A percentile compares a stretch with the other conserved stretches of the same genome.
phyloP scores from a whole-genome alignment of 2,113 vertebrate species.

The Ibidorhyncha struthersii region DNA sequence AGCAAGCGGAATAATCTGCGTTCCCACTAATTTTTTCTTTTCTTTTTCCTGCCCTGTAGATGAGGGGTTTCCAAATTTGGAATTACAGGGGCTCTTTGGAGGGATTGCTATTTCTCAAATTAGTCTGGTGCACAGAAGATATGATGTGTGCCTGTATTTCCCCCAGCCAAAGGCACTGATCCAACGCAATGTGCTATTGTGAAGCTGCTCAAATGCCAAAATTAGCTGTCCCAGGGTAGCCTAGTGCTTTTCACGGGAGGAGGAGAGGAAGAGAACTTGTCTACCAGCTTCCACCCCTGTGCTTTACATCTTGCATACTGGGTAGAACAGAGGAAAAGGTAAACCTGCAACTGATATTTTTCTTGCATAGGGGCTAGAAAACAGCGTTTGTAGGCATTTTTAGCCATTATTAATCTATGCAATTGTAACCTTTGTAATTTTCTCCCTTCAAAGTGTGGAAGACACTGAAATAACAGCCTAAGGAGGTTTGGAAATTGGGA shows the following conservation, averaged over 20 bases:
- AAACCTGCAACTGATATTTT: not conserved
- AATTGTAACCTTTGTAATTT: not conserved
- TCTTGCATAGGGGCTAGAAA: not conserved
- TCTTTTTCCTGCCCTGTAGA: not conserved
- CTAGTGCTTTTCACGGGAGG: not conserved
- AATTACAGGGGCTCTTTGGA: not conserved
- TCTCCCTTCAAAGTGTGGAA: conserved; percentile 8
- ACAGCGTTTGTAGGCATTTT: not conserved
- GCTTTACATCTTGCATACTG: not conserved
- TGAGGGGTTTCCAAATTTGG: not conserved
- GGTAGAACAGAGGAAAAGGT: not conserved
- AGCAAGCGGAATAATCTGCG: not conserved
- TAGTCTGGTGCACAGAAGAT: not conserved
- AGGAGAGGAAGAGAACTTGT: not conserved
- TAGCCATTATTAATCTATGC: not conserved
- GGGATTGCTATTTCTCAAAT: not conserved
- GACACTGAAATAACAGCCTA: conserved; percentile 47
- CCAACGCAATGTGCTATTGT: not conserved
- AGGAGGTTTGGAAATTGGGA: conserved; percentile 17
- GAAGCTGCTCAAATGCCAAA: not conserved
- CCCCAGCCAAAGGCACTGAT: not conserved
- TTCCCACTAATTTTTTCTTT: not conserved
- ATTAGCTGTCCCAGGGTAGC: not conserved
- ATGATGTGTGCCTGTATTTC: accelerated
- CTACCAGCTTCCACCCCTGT: not conserved